Evolutionary conservation across 2,113 vertebrate genomes (phyloP).

Genomic region (Brienomyrus brachyistius): DNA sequence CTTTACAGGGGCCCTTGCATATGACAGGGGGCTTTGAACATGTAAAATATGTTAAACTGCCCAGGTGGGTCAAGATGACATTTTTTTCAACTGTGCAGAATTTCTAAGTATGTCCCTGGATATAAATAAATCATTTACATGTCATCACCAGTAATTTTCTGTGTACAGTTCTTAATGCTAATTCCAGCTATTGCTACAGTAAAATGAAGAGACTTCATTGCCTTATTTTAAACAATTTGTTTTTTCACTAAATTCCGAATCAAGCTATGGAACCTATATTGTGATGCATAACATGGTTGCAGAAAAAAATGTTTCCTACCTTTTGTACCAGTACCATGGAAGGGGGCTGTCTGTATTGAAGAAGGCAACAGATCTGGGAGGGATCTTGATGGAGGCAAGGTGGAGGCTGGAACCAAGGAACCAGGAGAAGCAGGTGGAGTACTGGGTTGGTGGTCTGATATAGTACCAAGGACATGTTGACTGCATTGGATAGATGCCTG

Average conservation of each 20-base stretch:
- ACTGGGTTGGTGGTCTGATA: slow-evolving; percentile 38
- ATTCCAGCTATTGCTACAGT: not conserved
- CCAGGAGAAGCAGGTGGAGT: slow-evolving; percentile 37
- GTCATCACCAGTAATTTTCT: not conserved
- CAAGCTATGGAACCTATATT: not conserved
- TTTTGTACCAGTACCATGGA: slow-evolving; percentile 22
- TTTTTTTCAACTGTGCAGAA: not conserved
- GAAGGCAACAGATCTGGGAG: slow-evolving; percentile 1
- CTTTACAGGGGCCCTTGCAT: no score
- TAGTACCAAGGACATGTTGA: not conserved
- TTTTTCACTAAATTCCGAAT: not conserved
- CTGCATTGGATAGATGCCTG: not conserved
- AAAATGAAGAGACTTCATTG: not conserved
- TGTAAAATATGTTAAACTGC: not conserved
- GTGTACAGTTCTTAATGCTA: not conserved
- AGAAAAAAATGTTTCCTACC: slow-evolving; percentile 40
- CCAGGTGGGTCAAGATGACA: not conserved
- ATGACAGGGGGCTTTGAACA: not conserved
- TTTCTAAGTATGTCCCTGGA: not conserved
- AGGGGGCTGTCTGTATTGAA: not conserved
- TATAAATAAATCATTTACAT: not conserved
- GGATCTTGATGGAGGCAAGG: slow-evolving; percentile 28
- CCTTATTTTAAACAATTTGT: not conserved
- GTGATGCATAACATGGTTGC: not conserved
- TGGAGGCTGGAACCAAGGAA: slow-evolving; percentile 31